Evolutionary conservation across 1,140 invertebrate genomes (phyloP).

Genomic region (Pogonomyrmex californicus): DNA sequence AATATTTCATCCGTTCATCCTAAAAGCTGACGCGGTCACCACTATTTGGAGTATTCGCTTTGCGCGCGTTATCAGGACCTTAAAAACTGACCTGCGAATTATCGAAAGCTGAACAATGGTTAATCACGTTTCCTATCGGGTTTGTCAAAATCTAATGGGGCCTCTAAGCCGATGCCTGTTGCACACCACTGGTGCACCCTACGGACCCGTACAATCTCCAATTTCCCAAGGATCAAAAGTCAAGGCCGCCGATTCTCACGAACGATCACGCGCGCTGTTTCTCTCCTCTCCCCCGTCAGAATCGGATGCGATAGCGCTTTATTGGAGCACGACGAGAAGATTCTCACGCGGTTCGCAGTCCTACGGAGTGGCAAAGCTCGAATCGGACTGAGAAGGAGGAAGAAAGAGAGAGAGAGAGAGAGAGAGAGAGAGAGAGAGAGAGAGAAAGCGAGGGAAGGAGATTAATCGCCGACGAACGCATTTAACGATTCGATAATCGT

Average conservation of each 20-base stretch:
- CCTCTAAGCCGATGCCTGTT: conserved; percentile 41
- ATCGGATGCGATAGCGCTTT: conserved; percentile 38
- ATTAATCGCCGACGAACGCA: conserved; percentile 50
- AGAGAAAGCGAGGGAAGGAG: conserved; percentile 10
- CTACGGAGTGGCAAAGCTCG: neutral
- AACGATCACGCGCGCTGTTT: neutral
- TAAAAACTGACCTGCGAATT: neutral
- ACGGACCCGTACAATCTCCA: conserved; percentile 42
- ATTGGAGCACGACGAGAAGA: conserved; percentile 15
- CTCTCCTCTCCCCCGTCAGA: neutral
- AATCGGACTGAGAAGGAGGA: conserved; percentile 2
- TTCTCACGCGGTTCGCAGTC: conserved; percentile 53
- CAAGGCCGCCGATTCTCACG: conserved; percentile 62
- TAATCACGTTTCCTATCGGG: conserved; percentile 10
- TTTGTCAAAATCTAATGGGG: neutral
- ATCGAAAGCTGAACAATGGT: neutral
- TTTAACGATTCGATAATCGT: conserved; percentile 47
- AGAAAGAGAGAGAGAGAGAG: too few relatives aligned
- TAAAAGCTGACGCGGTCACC: neutral
- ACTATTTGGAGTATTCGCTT: too few relatives aligned
- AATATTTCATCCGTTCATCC: conserved; percentile 22
- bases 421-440: conserved; percentile 3
- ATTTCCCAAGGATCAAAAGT: conserved; percentile 59
- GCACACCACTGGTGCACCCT: conserved; percentile 31
- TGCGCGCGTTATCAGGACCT: neutral